phyloP scores from a whole-genome alignment of 2,113 vertebrate species.

The Hydropotes inermis region DNA sequence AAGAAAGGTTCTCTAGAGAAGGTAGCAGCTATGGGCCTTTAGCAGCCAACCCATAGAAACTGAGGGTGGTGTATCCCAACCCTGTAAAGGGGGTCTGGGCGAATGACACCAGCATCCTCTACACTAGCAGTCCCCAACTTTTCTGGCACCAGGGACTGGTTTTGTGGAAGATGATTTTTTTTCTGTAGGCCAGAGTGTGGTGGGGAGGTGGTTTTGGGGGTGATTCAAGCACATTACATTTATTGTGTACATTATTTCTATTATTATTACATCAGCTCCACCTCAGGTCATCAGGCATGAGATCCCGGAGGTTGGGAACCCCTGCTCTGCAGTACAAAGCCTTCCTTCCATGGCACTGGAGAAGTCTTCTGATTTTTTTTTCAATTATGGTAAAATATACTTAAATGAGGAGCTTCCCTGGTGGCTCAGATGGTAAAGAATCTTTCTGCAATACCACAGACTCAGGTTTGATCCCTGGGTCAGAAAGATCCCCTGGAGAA shows the following conservation, averaged over 20 bases:
- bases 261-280: background rate
- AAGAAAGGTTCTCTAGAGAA: background rate
- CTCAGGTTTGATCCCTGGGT: background rate
- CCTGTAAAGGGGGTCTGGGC: background rate
- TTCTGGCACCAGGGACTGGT: background rate
- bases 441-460: background rate
- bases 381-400: background rate
- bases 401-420: background rate
- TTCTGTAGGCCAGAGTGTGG: background rate
- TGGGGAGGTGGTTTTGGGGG: background rate
- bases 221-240: background rate
- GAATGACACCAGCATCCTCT: too few relatives aligned
- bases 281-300: background rate
- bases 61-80: too few relatives aligned
- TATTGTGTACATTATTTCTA: background rate
- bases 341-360: background rate
- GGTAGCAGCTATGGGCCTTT: background rate
- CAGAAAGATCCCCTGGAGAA: background rate
- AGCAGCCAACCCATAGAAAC: too few relatives aligned
- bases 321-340: background rate
- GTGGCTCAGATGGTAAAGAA: background rate
- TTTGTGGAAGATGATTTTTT: background rate
- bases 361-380: background rate
- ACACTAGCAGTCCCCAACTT: background rate
- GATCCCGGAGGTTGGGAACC: background rate